These are phyloP conservation scores for Amphiprion ocellaris DNA, from an alignment of 2,113 vertebrate genomes.

Conservation along the genomic window DNA sequence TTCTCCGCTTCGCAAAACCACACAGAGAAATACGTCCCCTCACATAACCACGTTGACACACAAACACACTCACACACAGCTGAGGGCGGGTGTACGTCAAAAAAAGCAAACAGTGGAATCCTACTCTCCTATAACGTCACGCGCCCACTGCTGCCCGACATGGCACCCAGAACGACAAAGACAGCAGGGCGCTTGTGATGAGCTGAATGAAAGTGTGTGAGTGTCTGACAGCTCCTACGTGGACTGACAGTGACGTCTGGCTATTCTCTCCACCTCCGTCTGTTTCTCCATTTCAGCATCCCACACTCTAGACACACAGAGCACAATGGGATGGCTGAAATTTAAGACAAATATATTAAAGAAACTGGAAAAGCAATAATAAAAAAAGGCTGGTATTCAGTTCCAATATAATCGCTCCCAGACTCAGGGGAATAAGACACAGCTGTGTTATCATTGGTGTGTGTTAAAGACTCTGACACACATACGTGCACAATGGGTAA, in stretches of 20 bases:
- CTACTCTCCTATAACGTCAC: conserved; percentile 72
- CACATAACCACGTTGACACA: background rate
- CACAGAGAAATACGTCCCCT: too few relatives aligned
- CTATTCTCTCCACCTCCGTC: conserved; percentile 58
- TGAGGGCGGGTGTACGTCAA: conserved; percentile 64
- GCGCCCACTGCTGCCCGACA: conserved; percentile 57
- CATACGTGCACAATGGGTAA: conserved; percentile 72
- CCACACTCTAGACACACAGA: conserved; percentile 27
- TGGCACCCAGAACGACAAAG: conserved; percentile 40
- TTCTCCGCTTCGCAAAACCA: conserved; percentile 75
- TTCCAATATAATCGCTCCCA: conserved; percentile 68
- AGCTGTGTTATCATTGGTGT: conserved; percentile 83
- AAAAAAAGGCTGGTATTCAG: conserved; percentile 56
- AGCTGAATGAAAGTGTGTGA: conserved; percentile 67
- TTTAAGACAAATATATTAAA: conserved; percentile 14
- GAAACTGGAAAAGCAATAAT: conserved; percentile 32
- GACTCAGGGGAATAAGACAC: conserved; percentile 60
- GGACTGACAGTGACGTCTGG: conserved; percentile 70
- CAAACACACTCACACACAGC: too few relatives aligned
- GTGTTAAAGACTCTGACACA: conserved; percentile 66
- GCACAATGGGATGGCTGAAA: conserved; percentile 24
- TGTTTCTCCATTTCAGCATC: conserved; percentile 38
- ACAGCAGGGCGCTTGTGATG: conserved; percentile 50
- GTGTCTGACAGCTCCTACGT: conserved; percentile 68
- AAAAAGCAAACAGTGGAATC: conserved; percentile 75